These are phyloP conservation scores for Andrena camellia DNA, from an alignment of 2,888 invertebrate genomes.

Conservation along the genomic window DNA sequence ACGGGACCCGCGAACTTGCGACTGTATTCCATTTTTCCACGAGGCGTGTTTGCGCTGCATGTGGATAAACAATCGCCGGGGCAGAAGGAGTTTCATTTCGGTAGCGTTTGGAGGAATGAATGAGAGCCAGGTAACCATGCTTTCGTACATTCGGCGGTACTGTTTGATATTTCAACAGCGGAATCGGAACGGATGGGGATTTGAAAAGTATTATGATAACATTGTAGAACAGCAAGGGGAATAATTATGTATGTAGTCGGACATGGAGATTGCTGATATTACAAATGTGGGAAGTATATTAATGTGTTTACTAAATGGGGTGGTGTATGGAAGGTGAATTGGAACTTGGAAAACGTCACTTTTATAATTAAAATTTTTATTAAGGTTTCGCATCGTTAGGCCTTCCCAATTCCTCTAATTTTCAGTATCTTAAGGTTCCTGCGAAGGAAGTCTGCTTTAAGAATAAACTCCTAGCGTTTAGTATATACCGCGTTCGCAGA, in stretches of 20 bases:
- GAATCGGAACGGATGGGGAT: not conserved
- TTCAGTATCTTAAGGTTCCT: not conserved
- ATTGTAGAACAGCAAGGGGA: not conserved
- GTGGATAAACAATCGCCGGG: not conserved
- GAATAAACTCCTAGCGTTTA: not conserved
- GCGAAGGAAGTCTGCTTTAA: not conserved
- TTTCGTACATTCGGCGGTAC: not conserved
- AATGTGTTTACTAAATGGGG: no score
- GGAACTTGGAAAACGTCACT: no score
- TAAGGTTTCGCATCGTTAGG: not conserved
- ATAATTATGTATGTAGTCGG: not conserved
- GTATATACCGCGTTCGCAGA: not conserved
- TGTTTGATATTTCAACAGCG: not conserved
- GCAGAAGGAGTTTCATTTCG: not conserved
- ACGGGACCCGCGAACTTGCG: conserved; percentile 12
- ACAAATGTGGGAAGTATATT: no score
- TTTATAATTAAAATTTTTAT: not conserved
- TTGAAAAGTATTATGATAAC: not conserved
- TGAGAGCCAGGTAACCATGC: not conserved
- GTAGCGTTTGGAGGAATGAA: not conserved
- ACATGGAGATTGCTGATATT: not conserved
- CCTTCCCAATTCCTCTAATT: not conserved
- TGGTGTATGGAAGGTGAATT: no score
- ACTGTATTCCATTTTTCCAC: conserved; percentile 11
- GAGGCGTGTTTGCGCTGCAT: conserved; percentile 6